Evolutionary conservation across 2,888 invertebrate species (phyloP).

Genomic region (Blera fallax): DNA sequence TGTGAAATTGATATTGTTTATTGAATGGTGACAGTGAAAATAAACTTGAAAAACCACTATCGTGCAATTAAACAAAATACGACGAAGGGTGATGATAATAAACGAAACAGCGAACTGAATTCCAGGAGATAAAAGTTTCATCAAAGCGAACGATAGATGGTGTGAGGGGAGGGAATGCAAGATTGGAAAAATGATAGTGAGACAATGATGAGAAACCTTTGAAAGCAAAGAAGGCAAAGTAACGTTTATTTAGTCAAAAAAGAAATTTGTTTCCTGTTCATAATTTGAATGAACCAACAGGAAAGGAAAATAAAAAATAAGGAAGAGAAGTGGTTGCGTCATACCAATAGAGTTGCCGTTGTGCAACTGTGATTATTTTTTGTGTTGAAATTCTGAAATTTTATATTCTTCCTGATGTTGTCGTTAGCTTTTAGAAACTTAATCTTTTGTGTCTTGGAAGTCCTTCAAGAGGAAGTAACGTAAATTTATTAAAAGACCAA

Average conservation of each 20-base stretch:
- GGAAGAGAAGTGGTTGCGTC: neutral
- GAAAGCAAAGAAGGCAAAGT: neutral
- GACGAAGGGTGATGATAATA: neutral
- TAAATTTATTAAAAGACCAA: too few species aligned
- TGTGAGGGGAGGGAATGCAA: neutral
- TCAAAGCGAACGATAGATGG: neutral
- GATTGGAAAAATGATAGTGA: neutral
- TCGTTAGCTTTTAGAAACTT: too few species aligned
- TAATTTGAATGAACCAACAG: neutral
- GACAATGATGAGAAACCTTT: neutral
- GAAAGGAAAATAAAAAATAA: neutral
- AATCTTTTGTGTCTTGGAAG: too few species aligned
- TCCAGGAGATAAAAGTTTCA: slow-evolving; percentile 9
- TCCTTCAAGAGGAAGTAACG: too few species aligned
- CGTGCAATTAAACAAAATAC: slow-evolving; percentile 6
- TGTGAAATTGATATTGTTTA: slow-evolving; percentile 43
- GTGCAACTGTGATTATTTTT: too few species aligned
- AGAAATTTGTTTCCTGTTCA: neutral
- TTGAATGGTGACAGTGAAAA: neutral
- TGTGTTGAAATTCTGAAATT: too few species aligned
- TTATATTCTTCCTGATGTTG: too few species aligned
- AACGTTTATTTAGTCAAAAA: neutral
- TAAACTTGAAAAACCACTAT: slow-evolving; percentile 16
- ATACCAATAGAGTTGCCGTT: too few species aligned
- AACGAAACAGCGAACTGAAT: neutral